Percentiles rank a stretch among this genome's conserved stretches.
These are phyloP conservation scores for Nematolebias whitei DNA, from an alignment of 2,113 vertebrate genomes.

Conservation along the genomic window DNA sequence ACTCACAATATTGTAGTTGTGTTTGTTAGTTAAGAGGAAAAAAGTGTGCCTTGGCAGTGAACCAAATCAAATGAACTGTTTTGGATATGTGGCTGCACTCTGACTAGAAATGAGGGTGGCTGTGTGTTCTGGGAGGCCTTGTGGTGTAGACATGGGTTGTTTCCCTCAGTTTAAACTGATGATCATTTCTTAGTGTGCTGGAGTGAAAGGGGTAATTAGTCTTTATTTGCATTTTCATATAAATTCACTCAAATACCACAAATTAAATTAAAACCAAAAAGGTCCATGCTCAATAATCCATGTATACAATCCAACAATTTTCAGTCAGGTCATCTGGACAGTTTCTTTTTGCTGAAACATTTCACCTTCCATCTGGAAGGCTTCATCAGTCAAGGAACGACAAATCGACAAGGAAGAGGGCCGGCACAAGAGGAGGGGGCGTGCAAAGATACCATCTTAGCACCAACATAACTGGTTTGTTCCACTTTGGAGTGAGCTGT, in stretches of 20 bases:
- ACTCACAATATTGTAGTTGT: conserved; percentile 64
- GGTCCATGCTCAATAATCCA: no score
- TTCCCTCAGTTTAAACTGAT: conserved; percentile 27
- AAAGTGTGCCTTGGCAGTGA: conserved; percentile 55
- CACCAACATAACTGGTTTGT: no score
- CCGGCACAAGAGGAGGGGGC: no score
- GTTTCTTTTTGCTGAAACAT: no score
- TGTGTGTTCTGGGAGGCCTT: conserved; percentile 49
- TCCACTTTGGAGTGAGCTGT: no score
- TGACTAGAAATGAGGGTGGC: conserved; percentile 53
- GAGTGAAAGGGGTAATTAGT: conserved; percentile 62
- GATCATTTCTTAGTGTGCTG: conserved; percentile 41
- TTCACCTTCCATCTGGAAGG: no score
- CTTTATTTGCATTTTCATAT: conserved; percentile 58
- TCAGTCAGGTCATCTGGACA: no score
- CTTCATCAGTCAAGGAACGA: no score
- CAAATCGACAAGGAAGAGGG: no score
- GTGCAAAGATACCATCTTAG: no score
- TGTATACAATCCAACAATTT: no score
- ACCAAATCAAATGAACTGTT: conserved; percentile 71
- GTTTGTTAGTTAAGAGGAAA: conserved; percentile 67
- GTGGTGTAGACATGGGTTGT: conserved; percentile 5
- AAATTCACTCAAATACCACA: conserved; percentile 62
- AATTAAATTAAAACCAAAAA: conserved; percentile 55
- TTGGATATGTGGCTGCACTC: conserved; percentile 48